phyloP scores from a whole-genome alignment of 2,888 invertebrate genomes.

The Colletes collaris region DNA sequence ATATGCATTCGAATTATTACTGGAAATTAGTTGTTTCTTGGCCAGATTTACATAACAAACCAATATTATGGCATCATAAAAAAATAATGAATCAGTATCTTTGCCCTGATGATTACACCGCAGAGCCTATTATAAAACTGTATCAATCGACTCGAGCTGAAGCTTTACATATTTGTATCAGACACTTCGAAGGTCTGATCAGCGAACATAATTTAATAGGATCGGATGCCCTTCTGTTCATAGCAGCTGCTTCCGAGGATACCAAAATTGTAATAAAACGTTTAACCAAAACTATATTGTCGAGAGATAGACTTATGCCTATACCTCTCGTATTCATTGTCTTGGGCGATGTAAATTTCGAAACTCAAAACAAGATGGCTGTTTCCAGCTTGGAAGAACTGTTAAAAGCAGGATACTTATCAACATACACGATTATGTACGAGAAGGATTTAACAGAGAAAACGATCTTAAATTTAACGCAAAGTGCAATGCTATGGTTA shows the following conservation, averaged over 20 bases:
- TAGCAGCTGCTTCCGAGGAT: slow-evolving; percentile 73
- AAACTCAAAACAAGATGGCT: slow-evolving; percentile 54
- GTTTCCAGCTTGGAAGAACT: slow-evolving; percentile 69
- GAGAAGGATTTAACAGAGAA: slow-evolving; percentile 71
- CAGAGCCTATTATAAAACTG: slow-evolving; percentile 74
- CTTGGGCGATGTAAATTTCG: slow-evolving; percentile 63
- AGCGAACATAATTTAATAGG: slow-evolving; percentile 72
- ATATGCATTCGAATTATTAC: slow-evolving; percentile 82
- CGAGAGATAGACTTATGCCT: slow-evolving; percentile 76
- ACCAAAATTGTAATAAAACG: slow-evolving; percentile 68
- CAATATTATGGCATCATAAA: slow-evolving; percentile 82
- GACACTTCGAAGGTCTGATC: slow-evolving; percentile 74
- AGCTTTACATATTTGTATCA: slow-evolving; percentile 76
- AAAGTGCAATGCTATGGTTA: slow-evolving; percentile 77
- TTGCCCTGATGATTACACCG: slow-evolving; percentile 78
- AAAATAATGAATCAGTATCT: slow-evolving; percentile 84
- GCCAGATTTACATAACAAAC: slow-evolving; percentile 84
- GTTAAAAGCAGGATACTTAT: slow-evolving; percentile 76
- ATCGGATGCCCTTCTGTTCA: slow-evolving; percentile 77
- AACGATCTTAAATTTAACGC: slow-evolving; percentile 72
- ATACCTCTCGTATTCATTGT: slow-evolving; percentile 77
- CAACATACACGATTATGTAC: slow-evolving; percentile 74
- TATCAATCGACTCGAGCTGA: slow-evolving; percentile 76
- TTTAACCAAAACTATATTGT: slow-evolving; percentile 74
- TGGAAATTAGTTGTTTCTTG: slow-evolving; percentile 88